Percentiles rank a stretch among this genome's conserved stretches.
Evolutionary conservation across 2,113 vertebrate genomes (phyloP).

Genomic region (Galeopterus variegatus): DNA sequence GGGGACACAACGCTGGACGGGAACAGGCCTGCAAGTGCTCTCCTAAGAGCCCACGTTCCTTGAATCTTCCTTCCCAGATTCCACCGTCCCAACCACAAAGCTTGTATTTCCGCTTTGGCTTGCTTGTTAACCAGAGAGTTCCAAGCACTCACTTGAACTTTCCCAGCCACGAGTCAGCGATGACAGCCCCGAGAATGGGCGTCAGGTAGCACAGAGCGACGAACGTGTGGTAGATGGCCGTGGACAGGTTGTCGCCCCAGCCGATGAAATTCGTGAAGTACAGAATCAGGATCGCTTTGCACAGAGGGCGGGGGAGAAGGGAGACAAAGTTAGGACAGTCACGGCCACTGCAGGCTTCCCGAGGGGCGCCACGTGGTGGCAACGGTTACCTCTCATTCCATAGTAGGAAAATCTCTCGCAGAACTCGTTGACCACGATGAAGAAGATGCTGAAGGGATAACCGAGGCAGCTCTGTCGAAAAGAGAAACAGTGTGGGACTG

Average conservation of each 20-base stretch:
- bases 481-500: background rate
- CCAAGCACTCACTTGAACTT: constrained; percentile 95
- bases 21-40: background rate
- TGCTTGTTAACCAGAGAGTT: background rate
- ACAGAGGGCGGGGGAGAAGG: constrained; percentile 15
- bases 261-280: constrained; percentile 95
- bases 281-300: constrained; percentile 94
- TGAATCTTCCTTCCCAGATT: background rate
- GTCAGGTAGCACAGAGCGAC: constrained; percentile 97
- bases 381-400: constrained; percentile 96
- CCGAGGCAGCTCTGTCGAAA: constrained; percentile 88
- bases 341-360: fast-evolving
- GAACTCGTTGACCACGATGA: constrained; percentile 97
- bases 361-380: fast-evolving
- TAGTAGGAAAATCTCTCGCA: constrained; percentile 99
- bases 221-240: constrained; percentile 96
- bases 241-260: constrained; percentile 94
- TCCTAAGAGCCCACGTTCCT: background rate
- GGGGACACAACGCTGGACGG: fast-evolving
- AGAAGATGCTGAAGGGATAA: constrained; percentile 97
- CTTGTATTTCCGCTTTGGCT: background rate
- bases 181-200: constrained; percentile 95
- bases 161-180: constrained; percentile 98
- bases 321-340: background rate
- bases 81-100: too few relatives aligned